These are phyloP conservation scores for Pentamera pediparva DNA, from an alignment of 53 echinoderm and acorn worm species.

Conservation along the genomic window DNA sequence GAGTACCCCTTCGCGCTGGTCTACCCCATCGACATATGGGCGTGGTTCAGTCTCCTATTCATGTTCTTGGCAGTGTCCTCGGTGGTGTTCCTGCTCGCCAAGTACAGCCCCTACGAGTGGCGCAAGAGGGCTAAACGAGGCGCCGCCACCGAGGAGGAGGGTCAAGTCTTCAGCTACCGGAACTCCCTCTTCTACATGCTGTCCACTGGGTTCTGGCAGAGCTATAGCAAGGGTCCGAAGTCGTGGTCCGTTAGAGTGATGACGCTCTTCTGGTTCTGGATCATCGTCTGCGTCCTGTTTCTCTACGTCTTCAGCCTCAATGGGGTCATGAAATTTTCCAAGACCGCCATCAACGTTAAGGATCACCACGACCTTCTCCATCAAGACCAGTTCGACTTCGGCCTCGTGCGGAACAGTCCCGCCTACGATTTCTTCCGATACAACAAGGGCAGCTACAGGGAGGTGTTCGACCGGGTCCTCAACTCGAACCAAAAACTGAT, in stretches of 20 bases:
- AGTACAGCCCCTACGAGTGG: slow-evolving; percentile 67
- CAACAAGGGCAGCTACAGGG: slow-evolving; percentile 39
- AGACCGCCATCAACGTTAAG: slow-evolving; percentile 40
- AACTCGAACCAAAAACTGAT: slow-evolving; percentile 59
- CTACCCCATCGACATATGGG: slow-evolving; percentile 56
- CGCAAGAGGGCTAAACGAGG: slow-evolving; percentile 33
- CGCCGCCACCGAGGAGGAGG: slow-evolving; percentile 55
- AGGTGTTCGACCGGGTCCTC: slow-evolving; percentile 56
- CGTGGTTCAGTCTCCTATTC: slow-evolving; percentile 61
- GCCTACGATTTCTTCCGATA: slow-evolving; percentile 74
- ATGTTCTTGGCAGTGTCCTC: slow-evolving; percentile 53
- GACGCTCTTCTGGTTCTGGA: slow-evolving; percentile 69
- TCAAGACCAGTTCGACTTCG: slow-evolving; percentile 70
- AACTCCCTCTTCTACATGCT: slow-evolving; percentile 54
- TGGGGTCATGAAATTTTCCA: slow-evolving; percentile 54
- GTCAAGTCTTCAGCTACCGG: slow-evolving; percentile 47
- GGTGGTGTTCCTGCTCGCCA: slow-evolving; percentile 50
- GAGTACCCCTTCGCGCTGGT: slow-evolving; percentile 76
- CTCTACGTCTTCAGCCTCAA: slow-evolving; percentile 62
- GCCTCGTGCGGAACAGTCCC: slow-evolving; percentile 71
- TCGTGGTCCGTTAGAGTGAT: slow-evolving; percentile 58
- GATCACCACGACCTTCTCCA: slow-evolving; percentile 59
- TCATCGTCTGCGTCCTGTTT: slow-evolving; percentile 57
- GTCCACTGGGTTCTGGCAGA: slow-evolving; percentile 56
- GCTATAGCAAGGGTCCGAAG: slow-evolving; percentile 52